Evolutionary conservation across 2,113 vertebrate species (phyloP).

Genomic region (Crotalus helleri): DNA sequence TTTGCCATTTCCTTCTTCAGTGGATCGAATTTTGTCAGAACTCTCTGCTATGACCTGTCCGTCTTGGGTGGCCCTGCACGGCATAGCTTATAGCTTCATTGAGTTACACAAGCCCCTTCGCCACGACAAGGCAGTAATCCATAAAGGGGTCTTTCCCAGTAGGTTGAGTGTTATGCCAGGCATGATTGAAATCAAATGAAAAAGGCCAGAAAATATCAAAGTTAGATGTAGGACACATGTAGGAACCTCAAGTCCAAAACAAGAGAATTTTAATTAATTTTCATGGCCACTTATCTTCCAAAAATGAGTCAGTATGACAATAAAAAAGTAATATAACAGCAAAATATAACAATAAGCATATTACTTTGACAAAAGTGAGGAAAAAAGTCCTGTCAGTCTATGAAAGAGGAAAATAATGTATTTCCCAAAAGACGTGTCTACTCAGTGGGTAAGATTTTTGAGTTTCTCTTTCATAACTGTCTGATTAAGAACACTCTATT

Average conservation of each 20-base stretch:
- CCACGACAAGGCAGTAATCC: no score
- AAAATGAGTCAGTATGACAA: background rate
- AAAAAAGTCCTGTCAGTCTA: background rate
- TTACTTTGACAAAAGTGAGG: background rate
- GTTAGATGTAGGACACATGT: background rate
- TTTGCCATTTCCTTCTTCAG: no score
- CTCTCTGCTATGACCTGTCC: no score
- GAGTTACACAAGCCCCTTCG: no score
- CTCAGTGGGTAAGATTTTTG: background rate
- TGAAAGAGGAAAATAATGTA: background rate
- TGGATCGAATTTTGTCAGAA: no score
- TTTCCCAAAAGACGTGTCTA: background rate
- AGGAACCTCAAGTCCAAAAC: background rate
- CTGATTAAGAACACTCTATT: background rate
- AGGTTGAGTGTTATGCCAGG: background rate
- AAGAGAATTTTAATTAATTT: background rate
- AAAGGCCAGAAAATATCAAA: background rate
- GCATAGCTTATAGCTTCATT: no score
- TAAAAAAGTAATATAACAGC: background rate
- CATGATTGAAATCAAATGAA: background rate
- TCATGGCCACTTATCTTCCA: background rate
- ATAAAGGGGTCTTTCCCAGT: no score
- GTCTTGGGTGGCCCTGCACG: no score
- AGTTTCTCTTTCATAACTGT: background rate
- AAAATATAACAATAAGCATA: background rate